Conservation (phyloP, 2,888 invertebrate species). For the Pheosia gnoma region DNA sequence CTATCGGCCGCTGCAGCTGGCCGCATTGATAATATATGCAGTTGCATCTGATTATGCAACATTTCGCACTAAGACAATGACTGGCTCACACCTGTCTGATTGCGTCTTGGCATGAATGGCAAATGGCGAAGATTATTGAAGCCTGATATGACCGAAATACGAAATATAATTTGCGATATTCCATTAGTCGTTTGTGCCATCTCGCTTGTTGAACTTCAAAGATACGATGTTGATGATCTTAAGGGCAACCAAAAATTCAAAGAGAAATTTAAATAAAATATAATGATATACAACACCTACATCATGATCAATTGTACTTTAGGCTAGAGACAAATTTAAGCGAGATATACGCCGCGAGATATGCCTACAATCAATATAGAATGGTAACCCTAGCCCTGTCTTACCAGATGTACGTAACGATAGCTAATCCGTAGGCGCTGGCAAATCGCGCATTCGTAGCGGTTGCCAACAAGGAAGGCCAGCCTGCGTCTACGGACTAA, state of each 20-base stretch:
- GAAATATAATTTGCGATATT: background rate
- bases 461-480: conserved; percentile 65
- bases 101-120: conserved; percentile 17
- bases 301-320: too few relatives aligned
- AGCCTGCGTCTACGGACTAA: conserved; percentile 65
- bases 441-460: conserved; percentile 74
- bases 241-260: too few relatives aligned
- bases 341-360: too few relatives aligned
- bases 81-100: conserved; percentile 53
- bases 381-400: conserved; percentile 37
- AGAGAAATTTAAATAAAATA: too few relatives aligned
- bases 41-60: conserved; percentile 64
- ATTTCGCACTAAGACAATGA: conserved; percentile 55
- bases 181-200: too few relatives aligned
- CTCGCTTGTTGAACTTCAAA: too few relatives aligned
- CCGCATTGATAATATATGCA: conserved; percentile 59
- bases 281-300: too few relatives aligned
- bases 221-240: too few relatives aligned
- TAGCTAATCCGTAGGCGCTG: conserved; percentile 61
- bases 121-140: background rate
- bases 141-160: background rate
- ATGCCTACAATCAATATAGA: conserved; percentile 19
- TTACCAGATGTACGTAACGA: conserved; percentile 52
- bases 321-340: too few relatives aligned
- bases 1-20: conserved; percentile 70